Evolutionary conservation across 2,888 invertebrate genomes (phyloP).

Genomic region (Amblyteles armatorius): DNA sequence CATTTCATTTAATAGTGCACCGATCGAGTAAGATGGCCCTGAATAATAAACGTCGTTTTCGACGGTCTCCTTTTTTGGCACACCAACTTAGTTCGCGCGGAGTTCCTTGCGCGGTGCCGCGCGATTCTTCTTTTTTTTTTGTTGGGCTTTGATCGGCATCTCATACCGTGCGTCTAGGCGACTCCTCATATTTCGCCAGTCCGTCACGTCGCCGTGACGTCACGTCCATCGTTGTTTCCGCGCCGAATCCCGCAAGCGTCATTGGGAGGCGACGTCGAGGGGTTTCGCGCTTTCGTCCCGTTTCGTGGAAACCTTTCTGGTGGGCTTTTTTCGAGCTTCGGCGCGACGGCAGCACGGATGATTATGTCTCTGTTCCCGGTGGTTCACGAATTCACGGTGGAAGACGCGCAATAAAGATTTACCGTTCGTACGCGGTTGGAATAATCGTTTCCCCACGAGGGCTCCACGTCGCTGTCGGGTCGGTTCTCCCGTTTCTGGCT

Average conservation of each 20-base stretch:
- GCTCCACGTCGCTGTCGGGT: not conserved
- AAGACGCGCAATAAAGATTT: constrained; percentile 76
- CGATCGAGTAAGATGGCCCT: not conserved
- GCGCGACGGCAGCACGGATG: constrained; percentile 26
- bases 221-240: constrained; percentile 46
- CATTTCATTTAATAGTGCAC: not conserved
- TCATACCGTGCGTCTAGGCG: constrained; percentile 28
- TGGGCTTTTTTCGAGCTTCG: constrained; percentile 18
- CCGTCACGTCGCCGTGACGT: constrained; percentile 51
- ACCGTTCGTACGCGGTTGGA: constrained; percentile 74
- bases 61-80: not conserved
- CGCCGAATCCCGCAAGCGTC: not conserved
- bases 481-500: not conserved
- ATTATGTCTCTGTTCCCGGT: constrained; percentile 48
- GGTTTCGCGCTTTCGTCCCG: constrained; percentile 53
- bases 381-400: constrained; percentile 70
- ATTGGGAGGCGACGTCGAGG: constrained; percentile 6
- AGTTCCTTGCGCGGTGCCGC: not conserved
- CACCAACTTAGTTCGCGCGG: not conserved
- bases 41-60: not conserved
- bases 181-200: constrained; percentile 24
- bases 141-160: not conserved
- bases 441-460: constrained; percentile 61
- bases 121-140: not conserved
- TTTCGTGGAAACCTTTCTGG: constrained; percentile 51